Conservation (phyloP, 2,888 invertebrate genomes). For the Lepidochrysops patricia region DNA sequence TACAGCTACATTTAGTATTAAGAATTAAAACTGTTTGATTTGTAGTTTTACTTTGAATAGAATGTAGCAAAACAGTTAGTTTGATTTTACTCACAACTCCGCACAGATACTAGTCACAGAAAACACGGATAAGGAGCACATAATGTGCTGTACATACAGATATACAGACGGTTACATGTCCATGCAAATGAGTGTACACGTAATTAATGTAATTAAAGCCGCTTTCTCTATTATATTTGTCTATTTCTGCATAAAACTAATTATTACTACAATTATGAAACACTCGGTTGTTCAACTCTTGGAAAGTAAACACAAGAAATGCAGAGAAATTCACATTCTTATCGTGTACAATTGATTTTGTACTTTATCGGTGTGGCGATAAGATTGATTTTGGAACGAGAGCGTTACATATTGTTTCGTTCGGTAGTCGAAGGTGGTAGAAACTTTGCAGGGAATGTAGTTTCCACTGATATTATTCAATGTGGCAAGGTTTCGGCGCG, state of each 20-base stretch:
- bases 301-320: constrained; percentile 59
- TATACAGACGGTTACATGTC: neutral
- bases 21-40: too few relatives aligned
- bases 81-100: too few relatives aligned
- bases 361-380: neutral
- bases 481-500: too few relatives aligned
- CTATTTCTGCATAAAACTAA: neutral
- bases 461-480: neutral
- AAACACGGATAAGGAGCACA: too few relatives aligned
- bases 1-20: too few relatives aligned
- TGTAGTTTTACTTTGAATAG: too few relatives aligned
- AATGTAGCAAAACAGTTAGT: too few relatives aligned
- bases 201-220: neutral
- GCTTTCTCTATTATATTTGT: neutral
- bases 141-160: too few relatives aligned
- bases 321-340: constrained; percentile 59
- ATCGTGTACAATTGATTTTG: constrained; percentile 17
- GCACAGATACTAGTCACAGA: too few relatives aligned
- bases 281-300: constrained; percentile 62
- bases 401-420: neutral
- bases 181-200: neutral
- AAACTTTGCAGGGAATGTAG: neutral
- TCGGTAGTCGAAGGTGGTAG: neutral
- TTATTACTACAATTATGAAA: constrained; percentile 44
- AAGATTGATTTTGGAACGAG: neutral